These are phyloP conservation scores for Tromatobia lineatoria DNA, from an alignment of 2,888 invertebrate genomes.

Conservation along the genomic window DNA sequence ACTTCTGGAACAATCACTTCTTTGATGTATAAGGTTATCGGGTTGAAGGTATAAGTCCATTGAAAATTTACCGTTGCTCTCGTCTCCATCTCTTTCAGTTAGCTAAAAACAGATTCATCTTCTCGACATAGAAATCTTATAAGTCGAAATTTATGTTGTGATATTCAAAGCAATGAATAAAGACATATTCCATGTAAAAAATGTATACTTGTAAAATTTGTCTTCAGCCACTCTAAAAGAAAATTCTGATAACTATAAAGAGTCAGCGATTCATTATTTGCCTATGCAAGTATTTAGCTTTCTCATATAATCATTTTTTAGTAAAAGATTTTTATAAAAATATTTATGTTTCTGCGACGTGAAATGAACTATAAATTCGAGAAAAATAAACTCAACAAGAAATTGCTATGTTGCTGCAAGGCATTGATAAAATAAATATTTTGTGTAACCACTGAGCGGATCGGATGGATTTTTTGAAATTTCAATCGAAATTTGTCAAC, in stretches of 20 bases:
- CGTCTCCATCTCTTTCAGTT: background rate
- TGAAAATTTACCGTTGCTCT: background rate
- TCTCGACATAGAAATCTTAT: background rate
- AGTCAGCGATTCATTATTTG: no score
- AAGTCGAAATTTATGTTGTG: background rate
- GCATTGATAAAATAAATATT: no score
- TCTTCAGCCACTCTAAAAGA: background rate
- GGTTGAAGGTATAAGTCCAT: slow-evolving; percentile 7
- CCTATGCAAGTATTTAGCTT: no score
- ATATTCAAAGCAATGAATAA: background rate
- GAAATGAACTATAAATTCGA: no score
- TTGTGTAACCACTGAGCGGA: no score
- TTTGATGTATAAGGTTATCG: background rate
- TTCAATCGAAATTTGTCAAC: no score
- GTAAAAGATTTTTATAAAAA: no score
- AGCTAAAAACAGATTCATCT: background rate
- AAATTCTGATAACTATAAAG: background rate
- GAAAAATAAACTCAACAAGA: no score
- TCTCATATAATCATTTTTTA: no score
- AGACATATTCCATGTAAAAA: background rate
- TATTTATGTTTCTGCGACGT: no score
- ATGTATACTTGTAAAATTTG: background rate
- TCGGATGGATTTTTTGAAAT: no score
- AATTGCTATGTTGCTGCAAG: no score
- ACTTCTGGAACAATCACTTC: background rate